Conservation (phyloP, 2,888 invertebrate genomes). For the Palloptera scutellata region DNA sequence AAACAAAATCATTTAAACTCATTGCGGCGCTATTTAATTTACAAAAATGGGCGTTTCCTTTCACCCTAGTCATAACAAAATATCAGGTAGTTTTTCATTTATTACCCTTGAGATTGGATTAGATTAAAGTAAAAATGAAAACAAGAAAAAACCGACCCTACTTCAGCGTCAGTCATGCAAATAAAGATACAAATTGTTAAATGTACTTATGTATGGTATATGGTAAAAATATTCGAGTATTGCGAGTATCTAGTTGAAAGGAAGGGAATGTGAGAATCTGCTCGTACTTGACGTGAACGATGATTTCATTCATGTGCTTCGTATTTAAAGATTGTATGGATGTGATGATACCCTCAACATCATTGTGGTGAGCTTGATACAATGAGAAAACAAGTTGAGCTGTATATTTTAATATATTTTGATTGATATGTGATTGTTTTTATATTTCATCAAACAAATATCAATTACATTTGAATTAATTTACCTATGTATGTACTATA, state of each 20-base stretch:
- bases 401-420: conserved; percentile 56
- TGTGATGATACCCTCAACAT: no score
- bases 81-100: conserved; percentile 29
- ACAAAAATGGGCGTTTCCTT: conserved; percentile 37
- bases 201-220: not conserved
- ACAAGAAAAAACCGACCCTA: conserved; percentile 26
- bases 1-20: conserved; percentile 29
- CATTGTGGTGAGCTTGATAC: not conserved
- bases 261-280: no score
- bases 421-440: conserved; percentile 57
- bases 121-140: conserved; percentile 46
- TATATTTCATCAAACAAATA: conserved; percentile 22
- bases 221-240: no score
- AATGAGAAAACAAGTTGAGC: conserved; percentile 54
- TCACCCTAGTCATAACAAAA: conserved; percentile 15
- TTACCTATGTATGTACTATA: no score
- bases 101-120: conserved; percentile 52
- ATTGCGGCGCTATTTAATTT: conserved; percentile 28
- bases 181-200: conserved; percentile 28
- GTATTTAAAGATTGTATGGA: conserved; percentile 36
- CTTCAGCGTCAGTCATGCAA: conserved; percentile 25
- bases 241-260: not conserved
- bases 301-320: conserved; percentile 18
- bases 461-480: no score
- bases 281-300: no score